Evolutionary conservation across 2,797 vertebrate genomes (phyloP).

Genomic region (Acanthurus tractus): DNA sequence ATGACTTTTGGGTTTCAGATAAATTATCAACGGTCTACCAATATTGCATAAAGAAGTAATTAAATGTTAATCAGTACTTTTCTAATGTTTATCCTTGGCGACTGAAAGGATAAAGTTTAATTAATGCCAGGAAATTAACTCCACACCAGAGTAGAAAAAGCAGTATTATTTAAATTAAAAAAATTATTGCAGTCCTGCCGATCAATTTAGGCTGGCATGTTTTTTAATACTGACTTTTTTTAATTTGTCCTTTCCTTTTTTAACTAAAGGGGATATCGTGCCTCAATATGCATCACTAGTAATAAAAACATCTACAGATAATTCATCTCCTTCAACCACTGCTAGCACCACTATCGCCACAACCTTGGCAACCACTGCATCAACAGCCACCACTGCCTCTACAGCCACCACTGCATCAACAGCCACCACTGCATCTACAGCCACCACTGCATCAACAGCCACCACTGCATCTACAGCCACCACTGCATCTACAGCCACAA

Average conservation of each 20-base stretch:
- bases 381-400: too few species aligned
- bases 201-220: not conserved
- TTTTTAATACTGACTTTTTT: slow-evolving; percentile 8
- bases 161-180: not conserved
- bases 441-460: too few species aligned
- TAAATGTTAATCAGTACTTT: not conserved
- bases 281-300: slow-evolving; percentile 48
- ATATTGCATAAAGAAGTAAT: not conserved
- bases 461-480: too few species aligned
- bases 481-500: too few species aligned
- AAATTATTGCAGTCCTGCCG: not conserved
- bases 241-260: not conserved
- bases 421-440: too few species aligned
- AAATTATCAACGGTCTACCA: not conserved
- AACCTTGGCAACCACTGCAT: too few species aligned
- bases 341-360: too few species aligned
- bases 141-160: not conserved
- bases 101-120: not conserved
- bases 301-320: slow-evolving; percentile 39
- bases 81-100: not conserved
- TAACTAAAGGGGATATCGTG: slow-evolving; percentile 7
- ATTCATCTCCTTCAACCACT: not conserved
- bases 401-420: too few species aligned
- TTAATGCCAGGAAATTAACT: not conserved
- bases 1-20: not conserved